phyloP scores from a whole-genome alignment of 2,113 vertebrate genomes.

The Pungitius pungitius region DNA sequence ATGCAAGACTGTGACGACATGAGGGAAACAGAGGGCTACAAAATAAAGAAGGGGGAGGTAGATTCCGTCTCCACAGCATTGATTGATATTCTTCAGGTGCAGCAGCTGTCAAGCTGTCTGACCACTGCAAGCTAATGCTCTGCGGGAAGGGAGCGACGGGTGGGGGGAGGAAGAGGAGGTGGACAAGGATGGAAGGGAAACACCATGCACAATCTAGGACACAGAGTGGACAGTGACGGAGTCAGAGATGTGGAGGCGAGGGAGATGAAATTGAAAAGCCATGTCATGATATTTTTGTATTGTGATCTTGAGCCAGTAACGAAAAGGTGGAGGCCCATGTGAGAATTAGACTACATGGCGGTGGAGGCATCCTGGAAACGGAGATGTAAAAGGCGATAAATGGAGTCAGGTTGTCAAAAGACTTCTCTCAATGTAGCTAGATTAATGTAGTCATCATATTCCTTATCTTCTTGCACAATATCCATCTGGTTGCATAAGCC shows the following conservation, averaged over 20 bases:
- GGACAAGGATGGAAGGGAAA: constrained; percentile 37
- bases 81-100: constrained; percentile 88
- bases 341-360: constrained; percentile 33
- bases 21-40: neutral
- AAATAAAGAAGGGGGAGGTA: constrained; percentile 43
- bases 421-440: neutral
- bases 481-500: neutral
- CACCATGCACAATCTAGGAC: constrained; percentile 43
- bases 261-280: constrained; percentile 34
- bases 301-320: constrained; percentile 29
- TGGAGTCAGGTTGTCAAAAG: constrained; percentile 28
- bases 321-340: constrained; percentile 23
- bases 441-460: too few relatives aligned
- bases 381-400: constrained; percentile 15
- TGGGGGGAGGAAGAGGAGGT: too few relatives aligned
- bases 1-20: neutral
- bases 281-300: constrained; percentile 10
- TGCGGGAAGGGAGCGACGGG: constrained; percentile 64
- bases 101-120: constrained; percentile 81
- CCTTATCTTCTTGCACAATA: neutral
- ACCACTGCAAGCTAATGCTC: constrained; percentile 80
- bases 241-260: constrained; percentile 8
- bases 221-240: constrained; percentile 31
- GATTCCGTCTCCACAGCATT: constrained; percentile 85
- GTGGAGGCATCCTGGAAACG: constrained; percentile 25